A percentile compares a stretch with the other conserved stretches of the same genome.
Evolutionary conservation across 2,888 invertebrate species (phyloP).

Genomic region (Meloe dianella): DNA sequence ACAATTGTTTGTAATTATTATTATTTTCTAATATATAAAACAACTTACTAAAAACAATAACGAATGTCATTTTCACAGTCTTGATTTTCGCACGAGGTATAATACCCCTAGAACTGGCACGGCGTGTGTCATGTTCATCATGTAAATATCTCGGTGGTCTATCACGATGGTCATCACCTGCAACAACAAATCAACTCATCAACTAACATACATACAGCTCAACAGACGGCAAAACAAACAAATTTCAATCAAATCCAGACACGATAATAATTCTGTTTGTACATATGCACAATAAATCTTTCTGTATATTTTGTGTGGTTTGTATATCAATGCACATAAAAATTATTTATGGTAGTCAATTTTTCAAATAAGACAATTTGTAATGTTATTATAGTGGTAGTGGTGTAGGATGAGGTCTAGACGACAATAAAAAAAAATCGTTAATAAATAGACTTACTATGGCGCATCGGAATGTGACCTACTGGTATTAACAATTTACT

Average conservation of each 20-base stretch:
- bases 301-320: too few species aligned
- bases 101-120: slow-evolving; percentile 89
- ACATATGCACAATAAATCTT: not conserved
- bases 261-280: not conserved
- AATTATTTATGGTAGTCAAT: not conserved
- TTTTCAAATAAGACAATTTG: not conserved
- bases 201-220: not conserved
- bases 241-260: not conserved
- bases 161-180: slow-evolving; percentile 52
- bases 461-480: slow-evolving; percentile 52
- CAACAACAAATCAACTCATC: slow-evolving; percentile 24
- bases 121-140: slow-evolving; percentile 63
- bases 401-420: not conserved
- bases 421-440: not conserved
- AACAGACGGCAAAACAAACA: not conserved
- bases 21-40: too few species aligned
- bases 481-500: slow-evolving; percentile 67
- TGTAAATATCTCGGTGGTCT: slow-evolving; percentile 48
- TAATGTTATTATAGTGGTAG: not conserved
- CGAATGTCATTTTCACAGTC: slow-evolving; percentile 97
- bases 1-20: too few species aligned
- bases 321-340: not conserved
- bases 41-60: slow-evolving; percentile 83
- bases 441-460: slow-evolving; percentile 44
- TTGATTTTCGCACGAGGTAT: slow-evolving; percentile 96